phyloP scores from a whole-genome alignment of 2,113 vertebrate genomes.

The Pachypanchax playfairii region DNA sequence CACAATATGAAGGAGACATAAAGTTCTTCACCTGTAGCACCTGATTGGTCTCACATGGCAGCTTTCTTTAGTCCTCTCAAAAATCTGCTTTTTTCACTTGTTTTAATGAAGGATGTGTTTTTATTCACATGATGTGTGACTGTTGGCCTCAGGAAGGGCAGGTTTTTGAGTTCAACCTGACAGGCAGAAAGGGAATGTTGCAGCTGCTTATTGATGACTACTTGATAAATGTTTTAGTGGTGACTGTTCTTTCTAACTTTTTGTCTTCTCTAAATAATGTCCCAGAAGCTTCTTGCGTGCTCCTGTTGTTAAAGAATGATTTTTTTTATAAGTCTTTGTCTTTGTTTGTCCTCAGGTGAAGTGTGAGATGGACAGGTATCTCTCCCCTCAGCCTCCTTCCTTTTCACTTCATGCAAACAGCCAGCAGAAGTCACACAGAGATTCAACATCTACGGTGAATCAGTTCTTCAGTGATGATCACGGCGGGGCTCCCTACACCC shows the following conservation, averaged over 20 bases:
- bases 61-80: background rate
- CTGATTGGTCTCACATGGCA: too few species aligned
- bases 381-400: slow-evolving; percentile 85
- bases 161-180: slow-evolving; percentile 82
- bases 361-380: slow-evolving; percentile 97
- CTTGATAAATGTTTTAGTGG: slow-evolving; percentile 89
- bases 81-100: background rate
- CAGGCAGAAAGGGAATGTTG: slow-evolving; percentile 88
- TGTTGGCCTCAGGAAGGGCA: slow-evolving; percentile 21
- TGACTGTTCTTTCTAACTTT: slow-evolving; percentile 80
- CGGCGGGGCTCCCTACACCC: slow-evolving; percentile 87
- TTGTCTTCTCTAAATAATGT: slow-evolving; percentile 14
- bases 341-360: slow-evolving; percentile 82
- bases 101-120: background rate
- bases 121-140: slow-evolving; percentile 38
- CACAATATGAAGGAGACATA: background rate
- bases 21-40: background rate
- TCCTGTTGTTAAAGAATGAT: background rate
- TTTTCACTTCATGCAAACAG: slow-evolving; percentile 39
- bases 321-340: slow-evolving; percentile 7
- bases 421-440: slow-evolving; percentile 85
- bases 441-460: slow-evolving; percentile 86
- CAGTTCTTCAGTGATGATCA: slow-evolving; percentile 92
- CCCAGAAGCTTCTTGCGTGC: background rate
- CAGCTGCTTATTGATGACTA: slow-evolving; percentile 85